A percentile compares a stretch with the other conserved stretches of the same genome.
Evolutionary conservation across 1,140 invertebrate genomes (phyloP).

Genomic region (Holcopasites calliopsidis): DNA sequence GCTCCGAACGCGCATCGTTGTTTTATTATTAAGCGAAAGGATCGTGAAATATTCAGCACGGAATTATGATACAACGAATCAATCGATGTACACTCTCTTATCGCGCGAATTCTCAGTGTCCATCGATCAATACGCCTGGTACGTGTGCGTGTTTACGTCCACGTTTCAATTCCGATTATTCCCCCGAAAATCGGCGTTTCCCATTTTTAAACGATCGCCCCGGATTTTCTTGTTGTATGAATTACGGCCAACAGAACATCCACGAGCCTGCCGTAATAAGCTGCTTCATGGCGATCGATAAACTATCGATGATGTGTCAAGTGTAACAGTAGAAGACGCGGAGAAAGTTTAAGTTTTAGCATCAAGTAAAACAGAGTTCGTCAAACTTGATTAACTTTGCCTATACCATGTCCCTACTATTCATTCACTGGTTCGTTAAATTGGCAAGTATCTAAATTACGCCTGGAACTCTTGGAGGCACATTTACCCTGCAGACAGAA

Average conservation of each 20-base stretch:
- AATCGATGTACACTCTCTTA: background rate
- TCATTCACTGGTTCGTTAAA: background rate
- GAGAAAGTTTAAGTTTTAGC: background rate
- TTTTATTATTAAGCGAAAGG: slow-evolving; percentile 4
- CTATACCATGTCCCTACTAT: too few relatives aligned
- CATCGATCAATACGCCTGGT: slow-evolving; percentile 9
- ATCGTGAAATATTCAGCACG: slow-evolving; percentile 30
- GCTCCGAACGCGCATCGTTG: background rate
- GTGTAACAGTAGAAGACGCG: background rate
- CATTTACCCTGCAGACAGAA: background rate
- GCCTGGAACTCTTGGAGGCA: background rate
- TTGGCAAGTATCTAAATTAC: background rate
- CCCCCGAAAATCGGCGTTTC: background rate
- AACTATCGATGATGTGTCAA: background rate
- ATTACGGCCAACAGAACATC: too few relatives aligned
- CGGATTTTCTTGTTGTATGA: too few relatives aligned
- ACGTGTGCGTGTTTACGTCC: background rate
- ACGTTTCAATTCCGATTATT: slow-evolving; percentile 16
- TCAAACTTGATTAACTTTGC: background rate
- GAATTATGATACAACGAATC: slow-evolving; percentile 22
- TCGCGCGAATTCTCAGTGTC: background rate
- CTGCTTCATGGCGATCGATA: too few relatives aligned
- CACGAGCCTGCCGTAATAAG: too few relatives aligned
- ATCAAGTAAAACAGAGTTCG: background rate
- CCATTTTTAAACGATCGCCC: background rate